Evolutionary conservation across 2,888 invertebrate genomes (phyloP).

Genomic region (Ernsta delagoae): DNA sequence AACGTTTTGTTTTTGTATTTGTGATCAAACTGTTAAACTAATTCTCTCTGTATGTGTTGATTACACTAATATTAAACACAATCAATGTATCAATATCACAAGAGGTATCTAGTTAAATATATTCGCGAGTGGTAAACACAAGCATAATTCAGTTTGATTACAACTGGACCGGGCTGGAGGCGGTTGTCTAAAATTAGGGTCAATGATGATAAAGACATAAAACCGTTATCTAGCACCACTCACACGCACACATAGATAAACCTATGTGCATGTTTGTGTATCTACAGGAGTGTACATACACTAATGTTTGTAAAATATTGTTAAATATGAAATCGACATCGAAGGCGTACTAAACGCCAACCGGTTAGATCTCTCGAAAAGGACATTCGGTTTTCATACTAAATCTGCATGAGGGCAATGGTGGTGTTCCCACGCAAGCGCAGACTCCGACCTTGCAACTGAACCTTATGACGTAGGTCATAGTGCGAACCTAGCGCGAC

Average conservation of each 20-base stretch:
- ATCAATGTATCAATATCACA: not conserved
- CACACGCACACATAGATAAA: not conserved
- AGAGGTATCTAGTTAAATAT: not conserved
- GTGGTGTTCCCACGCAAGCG: conserved; percentile 27
- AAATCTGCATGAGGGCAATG: not conserved
- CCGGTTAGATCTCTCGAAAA: not conserved
- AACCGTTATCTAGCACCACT: conserved; percentile 57
- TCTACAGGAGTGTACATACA: too few relatives aligned
- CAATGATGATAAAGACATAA: conserved; percentile 73
- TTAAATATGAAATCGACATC: too few relatives aligned
- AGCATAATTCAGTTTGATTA: conserved; percentile 27
- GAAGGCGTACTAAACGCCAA: too few relatives aligned
- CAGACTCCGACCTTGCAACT: conserved; percentile 28
- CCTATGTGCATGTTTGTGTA: conserved; percentile 3
- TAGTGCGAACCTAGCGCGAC: not conserved
- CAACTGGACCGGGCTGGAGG: conserved; percentile 31
- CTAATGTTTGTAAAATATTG: not conserved
- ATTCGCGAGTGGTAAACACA: conserved; percentile 18
- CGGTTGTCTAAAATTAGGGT: conserved; percentile 65
- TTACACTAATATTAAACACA: not conserved
- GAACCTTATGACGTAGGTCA: conserved; percentile 14
- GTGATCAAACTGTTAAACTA: too few relatives aligned
- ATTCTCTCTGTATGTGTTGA: not conserved
- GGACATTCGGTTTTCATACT: not conserved
- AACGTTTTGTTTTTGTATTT: too few relatives aligned